Evolutionary conservation across 1,140 invertebrate species (phyloP).

Genomic region (Tetramorium simillimum): DNA sequence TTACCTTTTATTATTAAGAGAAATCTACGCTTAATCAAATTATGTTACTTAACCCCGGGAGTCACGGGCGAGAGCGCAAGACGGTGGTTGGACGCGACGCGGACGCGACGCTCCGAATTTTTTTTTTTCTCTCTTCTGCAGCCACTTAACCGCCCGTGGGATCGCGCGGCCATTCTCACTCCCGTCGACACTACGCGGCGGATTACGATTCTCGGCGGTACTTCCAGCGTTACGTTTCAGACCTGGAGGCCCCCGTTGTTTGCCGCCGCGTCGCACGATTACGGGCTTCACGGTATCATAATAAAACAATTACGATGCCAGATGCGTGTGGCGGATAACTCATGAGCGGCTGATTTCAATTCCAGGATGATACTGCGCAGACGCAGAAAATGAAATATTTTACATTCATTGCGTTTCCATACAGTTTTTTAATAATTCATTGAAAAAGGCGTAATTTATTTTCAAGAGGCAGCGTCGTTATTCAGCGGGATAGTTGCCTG

Average conservation of each 20-base stretch:
- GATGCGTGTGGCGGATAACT: not conserved
- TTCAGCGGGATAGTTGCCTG: not conserved
- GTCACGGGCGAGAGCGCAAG: slow-evolving; percentile 58
- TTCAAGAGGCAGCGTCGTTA: not conserved
- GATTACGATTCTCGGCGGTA: not conserved
- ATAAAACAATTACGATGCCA: not conserved
- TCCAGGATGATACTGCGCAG: not conserved
- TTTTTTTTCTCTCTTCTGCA: not conserved
- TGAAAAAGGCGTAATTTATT: not conserved
- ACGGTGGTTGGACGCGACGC: not conserved
- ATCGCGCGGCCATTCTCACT: not conserved
- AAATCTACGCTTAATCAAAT: slow-evolving; percentile 82
- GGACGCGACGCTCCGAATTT: slow-evolving; percentile 21
- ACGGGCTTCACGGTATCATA: not conserved
- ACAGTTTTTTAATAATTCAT: not conserved
- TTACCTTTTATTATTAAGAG: slow-evolving; percentile 80
- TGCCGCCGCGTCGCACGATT: not conserved
- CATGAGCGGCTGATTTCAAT: not conserved
- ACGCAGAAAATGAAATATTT: not conserved
- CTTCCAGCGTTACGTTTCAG: not conserved
- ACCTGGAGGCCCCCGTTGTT: not conserved
- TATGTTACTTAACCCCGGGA: slow-evolving; percentile 78
- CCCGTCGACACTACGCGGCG: not conserved
- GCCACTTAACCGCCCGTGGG: slow-evolving; percentile 29
- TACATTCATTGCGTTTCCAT: not conserved